Conservation (phyloP, 2,797 vertebrate species). For the Sebastolobus altivelis region DNA sequence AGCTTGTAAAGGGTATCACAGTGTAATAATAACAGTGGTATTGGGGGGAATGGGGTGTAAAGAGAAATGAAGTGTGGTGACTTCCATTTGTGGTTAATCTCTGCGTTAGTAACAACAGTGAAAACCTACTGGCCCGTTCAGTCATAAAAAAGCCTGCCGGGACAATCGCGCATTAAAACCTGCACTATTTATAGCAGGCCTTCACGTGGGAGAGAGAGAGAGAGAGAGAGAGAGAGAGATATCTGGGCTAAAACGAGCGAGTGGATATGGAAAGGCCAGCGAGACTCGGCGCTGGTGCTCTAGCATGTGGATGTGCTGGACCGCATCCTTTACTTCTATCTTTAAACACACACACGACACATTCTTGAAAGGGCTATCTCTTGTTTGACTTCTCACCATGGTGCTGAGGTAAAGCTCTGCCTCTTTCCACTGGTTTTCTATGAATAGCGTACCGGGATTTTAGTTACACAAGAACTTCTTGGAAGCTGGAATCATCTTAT, state of each 20-base stretch:
- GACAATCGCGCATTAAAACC: conserved; percentile 69
- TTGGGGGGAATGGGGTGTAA: not conserved
- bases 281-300: conserved; percentile 13
- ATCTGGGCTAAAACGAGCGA: conserved; percentile 56
- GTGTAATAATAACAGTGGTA: not conserved
- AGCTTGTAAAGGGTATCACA: not conserved
- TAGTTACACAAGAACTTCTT: conserved; percentile 23
- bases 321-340: conserved; percentile 47
- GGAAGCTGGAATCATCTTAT: not conserved
- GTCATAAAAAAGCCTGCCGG: conserved; percentile 57
- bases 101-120: conserved; percentile 51
- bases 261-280: conserved; percentile 53
- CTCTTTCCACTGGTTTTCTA: conserved; percentile 18
- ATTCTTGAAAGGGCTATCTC: conserved; percentile 15
- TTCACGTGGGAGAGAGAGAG: conserved; percentile 60
- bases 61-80: conserved; percentile 12
- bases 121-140: conserved; percentile 50
- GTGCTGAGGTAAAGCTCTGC: not conserved
- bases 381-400: conserved; percentile 20
- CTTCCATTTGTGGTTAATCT: conserved; percentile 67
- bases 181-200: conserved; percentile 65
- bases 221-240: conserved; percentile 24
- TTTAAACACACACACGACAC: conserved; percentile 28
- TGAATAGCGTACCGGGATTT: conserved; percentile 21
- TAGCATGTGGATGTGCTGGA: conserved; percentile 21